A percentile compares a stretch with the other conserved stretches of the same genome.
phyloP scores from a whole-genome alignment of 2,797 vertebrate genomes.

The Lates japonicus region DNA sequence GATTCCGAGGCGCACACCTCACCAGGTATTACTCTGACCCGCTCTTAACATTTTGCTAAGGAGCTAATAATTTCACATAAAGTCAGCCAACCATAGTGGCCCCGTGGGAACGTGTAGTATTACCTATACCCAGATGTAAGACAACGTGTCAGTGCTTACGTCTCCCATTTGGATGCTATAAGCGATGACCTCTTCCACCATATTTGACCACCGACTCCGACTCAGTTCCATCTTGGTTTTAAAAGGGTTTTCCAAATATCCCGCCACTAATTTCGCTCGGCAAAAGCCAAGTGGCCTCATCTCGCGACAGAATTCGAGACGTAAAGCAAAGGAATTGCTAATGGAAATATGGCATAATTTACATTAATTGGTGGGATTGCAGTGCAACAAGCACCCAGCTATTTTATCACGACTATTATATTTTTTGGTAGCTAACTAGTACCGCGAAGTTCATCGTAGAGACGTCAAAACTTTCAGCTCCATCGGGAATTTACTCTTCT shows the following conservation, averaged over 20 bases:
- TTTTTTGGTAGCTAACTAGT: too few relatives aligned
- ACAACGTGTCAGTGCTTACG: conserved; percentile 10
- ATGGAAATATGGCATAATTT: too few relatives aligned
- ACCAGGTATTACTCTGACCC: conserved; percentile 60
- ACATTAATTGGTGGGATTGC: too few relatives aligned
- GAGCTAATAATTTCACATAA: not conserved
- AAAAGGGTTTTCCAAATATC: not conserved
- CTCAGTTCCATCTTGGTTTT: conserved; percentile 14
- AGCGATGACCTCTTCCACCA: not conserved
- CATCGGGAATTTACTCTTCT: too few relatives aligned
- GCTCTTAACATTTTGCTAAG: not conserved
- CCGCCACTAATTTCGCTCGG: not conserved
- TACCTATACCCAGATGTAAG: too few relatives aligned
- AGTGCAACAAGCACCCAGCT: too few relatives aligned
- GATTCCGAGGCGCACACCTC: conserved; percentile 81
- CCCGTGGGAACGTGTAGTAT: accelerated
- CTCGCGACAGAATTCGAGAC: conserved; percentile 24
- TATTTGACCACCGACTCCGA: too few relatives aligned
- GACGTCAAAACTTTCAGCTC: too few relatives aligned
- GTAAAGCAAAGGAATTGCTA: too few relatives aligned
- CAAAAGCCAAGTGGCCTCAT: not conserved
- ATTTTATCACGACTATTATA: too few relatives aligned
- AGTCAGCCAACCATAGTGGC: accelerated
- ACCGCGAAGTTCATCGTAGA: too few relatives aligned
- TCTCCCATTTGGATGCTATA: not conserved